These are phyloP conservation scores for Lepus europaeus DNA, from an alignment of 2,113 vertebrate species.

Conservation along the genomic window DNA sequence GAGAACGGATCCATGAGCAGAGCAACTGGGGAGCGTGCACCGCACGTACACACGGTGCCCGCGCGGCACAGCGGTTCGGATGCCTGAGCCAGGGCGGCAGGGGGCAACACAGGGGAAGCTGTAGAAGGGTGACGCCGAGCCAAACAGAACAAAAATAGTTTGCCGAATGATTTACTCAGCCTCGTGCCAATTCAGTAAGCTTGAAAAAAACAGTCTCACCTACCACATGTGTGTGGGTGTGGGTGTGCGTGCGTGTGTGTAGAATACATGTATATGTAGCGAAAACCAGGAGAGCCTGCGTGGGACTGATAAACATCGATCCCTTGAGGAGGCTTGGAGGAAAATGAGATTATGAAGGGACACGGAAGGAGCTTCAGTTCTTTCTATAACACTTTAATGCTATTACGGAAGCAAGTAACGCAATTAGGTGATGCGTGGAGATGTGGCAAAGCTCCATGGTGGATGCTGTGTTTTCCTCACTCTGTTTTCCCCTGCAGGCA, in stretches of 20 bases:
- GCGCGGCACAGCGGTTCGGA: background rate
- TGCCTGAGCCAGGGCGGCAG: too few species aligned
- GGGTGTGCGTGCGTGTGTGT: background rate
- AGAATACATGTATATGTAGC: background rate
- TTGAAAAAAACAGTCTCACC: background rate
- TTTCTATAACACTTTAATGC: background rate
- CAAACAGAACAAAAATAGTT: too few species aligned
- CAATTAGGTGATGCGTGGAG: background rate
- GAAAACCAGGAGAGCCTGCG: background rate
- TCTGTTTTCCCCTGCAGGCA: background rate
- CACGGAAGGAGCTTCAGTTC: rapidly evolving
- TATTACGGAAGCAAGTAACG: background rate
- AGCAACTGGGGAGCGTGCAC: background rate
- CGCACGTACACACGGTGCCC: rapidly evolving
- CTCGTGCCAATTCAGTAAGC: background rate
- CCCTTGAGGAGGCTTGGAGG: background rate
- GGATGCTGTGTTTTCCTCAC: background rate
- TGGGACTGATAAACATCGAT: background rate
- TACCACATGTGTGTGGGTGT: background rate
- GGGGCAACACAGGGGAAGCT: too few species aligned
- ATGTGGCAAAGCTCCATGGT: background rate
- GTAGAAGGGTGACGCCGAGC: background rate
- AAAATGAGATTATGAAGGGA: background rate
- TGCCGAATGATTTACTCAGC: background rate
- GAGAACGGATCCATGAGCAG: background rate